A percentile compares a stretch with the other conserved stretches of the same genome.
Conservation (phyloP, 2,797 vertebrate genomes). For the Syndactyla subalaris region DNA sequence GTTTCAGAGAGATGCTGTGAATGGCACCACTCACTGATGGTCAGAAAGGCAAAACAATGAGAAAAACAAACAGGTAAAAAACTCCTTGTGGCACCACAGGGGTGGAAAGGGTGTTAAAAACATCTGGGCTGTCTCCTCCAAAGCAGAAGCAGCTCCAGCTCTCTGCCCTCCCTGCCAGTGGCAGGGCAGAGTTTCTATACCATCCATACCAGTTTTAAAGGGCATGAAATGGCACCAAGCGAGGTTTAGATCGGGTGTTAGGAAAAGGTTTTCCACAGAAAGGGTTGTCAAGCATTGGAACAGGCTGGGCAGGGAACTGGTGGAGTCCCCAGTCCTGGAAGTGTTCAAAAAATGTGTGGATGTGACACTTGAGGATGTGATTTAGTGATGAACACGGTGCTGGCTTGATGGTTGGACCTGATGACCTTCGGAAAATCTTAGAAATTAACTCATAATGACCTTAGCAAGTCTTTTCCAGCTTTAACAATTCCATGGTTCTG, state of each 20-base stretch:
- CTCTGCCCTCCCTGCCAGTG: background rate
- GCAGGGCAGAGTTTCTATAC: fast-evolving
- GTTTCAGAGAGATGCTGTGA: background rate
- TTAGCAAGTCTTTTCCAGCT: background rate
- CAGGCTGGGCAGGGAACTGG: background rate
- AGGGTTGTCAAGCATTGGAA: fast-evolving
- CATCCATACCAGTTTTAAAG: background rate
- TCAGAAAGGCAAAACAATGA: background rate
- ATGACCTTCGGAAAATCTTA: background rate
- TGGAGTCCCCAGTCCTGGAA: background rate
- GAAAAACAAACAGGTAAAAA: background rate
- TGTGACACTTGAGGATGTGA: background rate
- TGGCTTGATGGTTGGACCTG: background rate
- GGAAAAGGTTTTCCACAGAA: background rate
- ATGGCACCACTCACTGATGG: background rate
- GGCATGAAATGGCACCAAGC: background rate
- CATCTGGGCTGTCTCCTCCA: background rate
- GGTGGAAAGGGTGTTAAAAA: background rate
- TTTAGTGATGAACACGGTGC: background rate
- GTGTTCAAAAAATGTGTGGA: fast-evolving
- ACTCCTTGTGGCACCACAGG: background rate
- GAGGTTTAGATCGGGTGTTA: background rate
- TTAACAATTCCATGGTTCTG: background rate
- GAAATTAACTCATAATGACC: background rate
- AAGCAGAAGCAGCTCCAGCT: background rate